Percentiles rank a stretch among this genome's conserved stretches.
These are phyloP conservation scores for Altica lythri DNA, from an alignment of 2,888 invertebrate species.

Conservation along the genomic window DNA sequence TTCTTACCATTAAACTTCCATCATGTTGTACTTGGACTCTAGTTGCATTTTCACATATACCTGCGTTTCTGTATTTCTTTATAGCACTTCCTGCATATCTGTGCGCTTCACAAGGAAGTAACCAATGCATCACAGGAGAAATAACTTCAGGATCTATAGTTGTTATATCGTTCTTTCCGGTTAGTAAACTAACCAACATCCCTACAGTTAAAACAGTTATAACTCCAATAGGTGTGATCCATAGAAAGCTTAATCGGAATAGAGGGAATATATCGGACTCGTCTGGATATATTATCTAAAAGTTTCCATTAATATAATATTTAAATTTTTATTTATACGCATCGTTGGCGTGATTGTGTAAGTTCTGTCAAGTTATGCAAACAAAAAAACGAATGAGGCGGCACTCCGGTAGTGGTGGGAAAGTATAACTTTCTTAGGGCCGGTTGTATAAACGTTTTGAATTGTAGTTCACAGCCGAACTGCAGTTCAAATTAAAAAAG, in stretches of 20 bases:
- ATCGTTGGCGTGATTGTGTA: not conserved
- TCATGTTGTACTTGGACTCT: slow-evolving; percentile 30
- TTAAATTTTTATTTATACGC: not conserved
- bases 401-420: not conserved
- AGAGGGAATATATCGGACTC: slow-evolving; percentile 69
- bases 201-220: slow-evolving; percentile 71
- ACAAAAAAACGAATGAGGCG: not conserved
- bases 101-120: slow-evolving; percentile 46
- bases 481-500: too few relatives aligned
- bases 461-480: too few relatives aligned
- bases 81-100: slow-evolving; percentile 44
- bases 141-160: slow-evolving; percentile 64
- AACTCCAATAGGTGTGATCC: slow-evolving; percentile 78
- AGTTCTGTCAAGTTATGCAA: not conserved
- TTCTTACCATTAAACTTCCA: slow-evolving; percentile 15
- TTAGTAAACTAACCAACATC: slow-evolving; percentile 65
- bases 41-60: slow-evolving; percentile 34
- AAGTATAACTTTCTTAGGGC: not conserved
- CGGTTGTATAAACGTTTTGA: too few relatives aligned
- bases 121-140: slow-evolving; percentile 65
- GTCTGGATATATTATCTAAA: slow-evolving; percentile 48
- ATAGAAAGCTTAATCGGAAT: slow-evolving; percentile 79
- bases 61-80: slow-evolving; percentile 34
- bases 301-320: slow-evolving; percentile 3
- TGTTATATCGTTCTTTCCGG: slow-evolving; percentile 60